Evolutionary conservation across 1,140 invertebrate genomes (phyloP), one percentile per base, ranked within the genome.

Genomic region (Myzus persicae): DNA sequence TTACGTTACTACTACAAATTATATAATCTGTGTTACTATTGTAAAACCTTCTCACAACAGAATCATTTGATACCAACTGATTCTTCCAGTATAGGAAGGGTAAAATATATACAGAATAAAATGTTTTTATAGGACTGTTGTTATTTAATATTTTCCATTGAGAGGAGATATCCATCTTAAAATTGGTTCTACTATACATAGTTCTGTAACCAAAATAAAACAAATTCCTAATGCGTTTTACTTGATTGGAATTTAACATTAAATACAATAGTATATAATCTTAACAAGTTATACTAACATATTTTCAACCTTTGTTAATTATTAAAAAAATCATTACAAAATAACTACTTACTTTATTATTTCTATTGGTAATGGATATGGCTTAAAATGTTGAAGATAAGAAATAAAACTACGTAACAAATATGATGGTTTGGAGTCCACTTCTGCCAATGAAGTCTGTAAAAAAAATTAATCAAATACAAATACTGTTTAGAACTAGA

Each of bases 321-420:
- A 67, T n/a, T 67, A 67, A 67, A 67, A n/a, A 67, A 67, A 76
- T n/a, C n/a, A 18, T n/a, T n/a, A 76, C 4, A 31, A 44, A 36
- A 46, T 22, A 51, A 46, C 51, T 87, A 94, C 95, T 95, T 95
- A 99, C 98, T 97, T 97, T 87, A 99, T 97, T 85, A 99, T 96
- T 95, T 98, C 96, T 92, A 99, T 95, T 93, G 97, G 96, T 31
- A 97, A 96, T 89, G 96, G 96, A 95, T 97, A 97, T 1, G 98
- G 97, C 95, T 98, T 97, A 93, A 97, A 97, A 94, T 98, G 97
- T 95, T 99, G 98, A 54, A 99, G 96, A 95, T 97, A 96, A 94
- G 97, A 96, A 81, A 99, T 96, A 95, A 99, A 99, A 94, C 96
- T 96, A 93, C 97, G 96, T 81, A 99, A 95, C 94, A 96, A 95